These are phyloP conservation scores for Smittia sp. DNA, from an alignment of 2,888 invertebrate species.

Conservation along the genomic window DNA sequence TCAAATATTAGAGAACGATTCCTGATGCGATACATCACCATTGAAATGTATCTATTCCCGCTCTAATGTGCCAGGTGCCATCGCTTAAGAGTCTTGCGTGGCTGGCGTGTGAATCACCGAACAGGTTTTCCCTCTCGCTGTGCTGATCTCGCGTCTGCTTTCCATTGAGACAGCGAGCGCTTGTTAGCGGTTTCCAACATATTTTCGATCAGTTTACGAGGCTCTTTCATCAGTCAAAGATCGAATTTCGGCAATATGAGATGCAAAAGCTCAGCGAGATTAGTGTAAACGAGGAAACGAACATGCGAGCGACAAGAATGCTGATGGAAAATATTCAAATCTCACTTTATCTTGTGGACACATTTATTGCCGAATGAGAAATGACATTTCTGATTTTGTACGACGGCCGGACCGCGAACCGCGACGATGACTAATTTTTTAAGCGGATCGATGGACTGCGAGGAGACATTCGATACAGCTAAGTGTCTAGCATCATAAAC, in stretches of 20 bases:
- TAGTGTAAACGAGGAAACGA: not conserved
- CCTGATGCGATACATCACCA: conserved; percentile 18
- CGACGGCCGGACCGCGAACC: not conserved
- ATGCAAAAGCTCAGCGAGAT: conserved; percentile 15
- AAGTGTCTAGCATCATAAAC: not conserved
- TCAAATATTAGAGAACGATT: conserved; percentile 20
- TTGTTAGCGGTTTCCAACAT: conserved; percentile 6
- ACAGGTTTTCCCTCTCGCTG: not conserved
- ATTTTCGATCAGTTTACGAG: not conserved
- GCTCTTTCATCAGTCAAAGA: conserved; percentile 3
- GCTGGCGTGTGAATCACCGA: conserved; percentile 21
- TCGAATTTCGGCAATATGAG: conserved; percentile 11
- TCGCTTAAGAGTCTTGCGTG: not conserved
- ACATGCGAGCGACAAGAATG: conserved; percentile 9
- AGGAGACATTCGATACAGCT: not conserved
- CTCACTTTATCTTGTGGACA: conserved; percentile 13
- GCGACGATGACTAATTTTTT: not conserved
- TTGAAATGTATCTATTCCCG: conserved; percentile 25
- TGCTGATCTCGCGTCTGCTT: not conserved
- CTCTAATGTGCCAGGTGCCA: conserved; percentile 25
- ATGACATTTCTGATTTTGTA: not conserved
- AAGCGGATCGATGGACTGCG: conserved; percentile 16
- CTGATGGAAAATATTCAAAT: conserved; percentile 20
- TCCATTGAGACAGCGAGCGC: not conserved
- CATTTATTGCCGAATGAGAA: conserved; percentile 6